Evolutionary conservation across 2,113 vertebrate genomes (phyloP), one percentile per base, ranked within the genome.

Genomic region (Brachypodius melanocephalos): DNA sequence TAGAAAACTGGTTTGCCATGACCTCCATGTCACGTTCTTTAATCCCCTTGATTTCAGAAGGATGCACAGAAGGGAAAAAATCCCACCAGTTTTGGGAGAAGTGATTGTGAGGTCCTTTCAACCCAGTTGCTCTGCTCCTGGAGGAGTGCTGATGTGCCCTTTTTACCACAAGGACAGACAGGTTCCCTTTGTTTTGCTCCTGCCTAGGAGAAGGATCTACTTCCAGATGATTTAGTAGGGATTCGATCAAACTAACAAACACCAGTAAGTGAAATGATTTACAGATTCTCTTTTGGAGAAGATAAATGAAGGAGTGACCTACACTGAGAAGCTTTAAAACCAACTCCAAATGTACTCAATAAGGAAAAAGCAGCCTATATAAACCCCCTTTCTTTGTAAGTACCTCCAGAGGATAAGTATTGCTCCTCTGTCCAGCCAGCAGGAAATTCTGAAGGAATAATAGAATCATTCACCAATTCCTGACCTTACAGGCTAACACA

Each of bases 401-500:
- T n/a, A 89, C 75, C 96, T 96, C 95, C 81, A 95, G 93, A 96
- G 95, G 73, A 62, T 91, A 96, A 90, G 92, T 87, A 84, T 19
- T 79, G 78, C 91, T 93, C 88, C 90, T 91, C 88, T 93, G 89
- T 94, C 91, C 93, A 95, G 88, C 72, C 94, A 96, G 96, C 90
- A 96, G 94, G 95, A 93, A 97, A 95, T 97, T 97, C 93, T 94
- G 69, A 95, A 92, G 96, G 90, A 97, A 97, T 97, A 97, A 97
- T 87, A 95, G 91, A 93, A 97, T 97, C 96, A 97, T 97, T 97
- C 95, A 97, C 88, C 93, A 96, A 90, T 76, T 81, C 88, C 36
- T 81, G 95, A 96, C 95, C 96, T 91, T 95, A 73, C 71, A 85
- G 94, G 72, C 89, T 95, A 91, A 92, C 80, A 72, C 62, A 89